Base-by-base conservation (phyloP, 1,140 invertebrate genomes). In the Apis dorsata region DNA sequence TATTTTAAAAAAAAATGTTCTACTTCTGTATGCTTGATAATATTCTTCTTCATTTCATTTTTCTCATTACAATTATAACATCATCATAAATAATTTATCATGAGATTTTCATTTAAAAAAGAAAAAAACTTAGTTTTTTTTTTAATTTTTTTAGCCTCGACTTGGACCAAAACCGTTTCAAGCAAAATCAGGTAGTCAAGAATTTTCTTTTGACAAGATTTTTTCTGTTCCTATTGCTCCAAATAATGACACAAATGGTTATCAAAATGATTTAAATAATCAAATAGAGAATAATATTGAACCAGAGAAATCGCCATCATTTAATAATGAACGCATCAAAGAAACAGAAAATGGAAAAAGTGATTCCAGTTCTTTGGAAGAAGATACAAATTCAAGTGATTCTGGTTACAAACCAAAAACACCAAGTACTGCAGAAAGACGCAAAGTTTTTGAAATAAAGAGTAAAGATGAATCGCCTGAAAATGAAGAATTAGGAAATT, bases 161-260 rank as follows among this genome's bases (percentile, higher is more conserved):
- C 94, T 97, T 15, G 97, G 97, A 44, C 97, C 97, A 34, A 97
- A 97, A 91, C 97, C 97, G 17, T 97, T 97, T 89, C 97, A 97
- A 66, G 96, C 96, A 34, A 96, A 96, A 34, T 95, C 96, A 0
- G 95, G 95, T 24, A 96, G 93, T 86, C 96, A 96, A 79, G 96
- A 96, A 83, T 96, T 97, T 89, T 96, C 96, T 0, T 97, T 97
- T 85, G 96, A 97, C 90, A 97, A 97, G 90, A 96, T 97, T 8
- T 97, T 97, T 90, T 96, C 96, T 1, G 97, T 97, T 8, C 97
- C 97, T 0, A 91, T 95, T 19, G 96, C 96, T 0, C 97, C 97
- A 0, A 96, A 95, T 28, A 95, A 13, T 79, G 94, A 92, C 79
- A 93, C 84, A n/a, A 86, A 88, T 59, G 85, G 90, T 72, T 85